Percentiles rank a stretch among this genome's conserved stretches.
phyloP scores from a whole-genome alignment of 2,797 vertebrate genomes.

The Streptopelia turtur region DNA sequence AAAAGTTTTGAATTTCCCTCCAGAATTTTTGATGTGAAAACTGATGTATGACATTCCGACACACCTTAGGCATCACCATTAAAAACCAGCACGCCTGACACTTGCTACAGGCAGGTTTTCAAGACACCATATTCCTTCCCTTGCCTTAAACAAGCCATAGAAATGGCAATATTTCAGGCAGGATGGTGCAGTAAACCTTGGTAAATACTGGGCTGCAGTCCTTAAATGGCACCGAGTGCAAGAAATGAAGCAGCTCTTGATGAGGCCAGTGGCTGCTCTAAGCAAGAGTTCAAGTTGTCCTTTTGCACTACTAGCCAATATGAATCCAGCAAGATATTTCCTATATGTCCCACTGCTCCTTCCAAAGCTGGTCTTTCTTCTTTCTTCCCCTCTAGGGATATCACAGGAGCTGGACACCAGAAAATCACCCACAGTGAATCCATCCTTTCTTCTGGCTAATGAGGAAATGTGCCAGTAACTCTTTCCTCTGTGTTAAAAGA shows the following conservation, averaged over 20 bases:
- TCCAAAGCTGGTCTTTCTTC: neutral
- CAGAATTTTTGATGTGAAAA: neutral
- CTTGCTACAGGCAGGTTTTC: neutral
- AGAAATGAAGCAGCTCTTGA: neutral
- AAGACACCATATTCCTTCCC: neutral
- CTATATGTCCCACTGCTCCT: neutral
- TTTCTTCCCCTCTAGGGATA: neutral
- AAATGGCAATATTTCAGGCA: neutral
- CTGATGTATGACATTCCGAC: neutral
- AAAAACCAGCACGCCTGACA: neutral
- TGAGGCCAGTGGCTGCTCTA: neutral
- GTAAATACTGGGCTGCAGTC: neutral
- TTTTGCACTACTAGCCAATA: neutral
- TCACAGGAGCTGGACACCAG: neutral
- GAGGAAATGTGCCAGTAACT: neutral
- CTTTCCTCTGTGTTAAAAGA: conserved; percentile 10
- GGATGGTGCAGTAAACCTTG: neutral
- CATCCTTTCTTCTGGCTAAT: neutral
- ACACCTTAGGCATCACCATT: neutral
- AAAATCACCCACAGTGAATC: neutral
- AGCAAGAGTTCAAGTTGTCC: neutral
- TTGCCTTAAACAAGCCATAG: neutral
- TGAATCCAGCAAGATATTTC: neutral
- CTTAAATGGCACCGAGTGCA: neutral
- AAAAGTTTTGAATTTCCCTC: neutral